Evolutionary conservation across 2,113 vertebrate species (phyloP).

Genomic region (Spea multiplicata): DNA sequence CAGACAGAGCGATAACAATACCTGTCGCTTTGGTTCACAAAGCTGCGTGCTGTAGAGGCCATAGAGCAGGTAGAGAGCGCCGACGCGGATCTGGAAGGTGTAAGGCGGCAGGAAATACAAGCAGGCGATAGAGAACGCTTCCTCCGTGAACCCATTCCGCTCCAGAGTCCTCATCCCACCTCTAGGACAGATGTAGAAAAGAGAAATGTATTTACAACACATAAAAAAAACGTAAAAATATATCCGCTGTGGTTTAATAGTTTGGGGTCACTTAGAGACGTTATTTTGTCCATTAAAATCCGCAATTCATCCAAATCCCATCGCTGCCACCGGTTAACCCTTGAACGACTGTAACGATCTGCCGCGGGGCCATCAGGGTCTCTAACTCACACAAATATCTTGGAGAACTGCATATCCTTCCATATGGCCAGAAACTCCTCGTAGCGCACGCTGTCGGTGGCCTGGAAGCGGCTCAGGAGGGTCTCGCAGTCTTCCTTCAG

Average conservation of each 20-base stretch:
- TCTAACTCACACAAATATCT: slow-evolving; percentile 77
- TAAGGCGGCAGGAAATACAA: slow-evolving; percentile 82
- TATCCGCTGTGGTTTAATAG: too few species aligned
- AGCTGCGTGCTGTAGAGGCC: slow-evolving; percentile 78
- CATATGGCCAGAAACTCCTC: slow-evolving; percentile 79
- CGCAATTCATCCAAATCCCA: too few species aligned
- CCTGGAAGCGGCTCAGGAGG: slow-evolving; percentile 79
- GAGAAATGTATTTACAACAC: neutral
- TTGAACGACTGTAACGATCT: too few species aligned
- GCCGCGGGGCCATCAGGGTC: neutral
- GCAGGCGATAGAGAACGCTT: slow-evolving; percentile 69
- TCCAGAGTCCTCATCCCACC: slow-evolving; percentile 68
- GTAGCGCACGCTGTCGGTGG: slow-evolving; percentile 78
- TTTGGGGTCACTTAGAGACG: too few species aligned
- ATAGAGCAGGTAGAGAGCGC: slow-evolving; percentile 86
- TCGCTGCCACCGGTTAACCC: too few species aligned
- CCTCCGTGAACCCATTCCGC: slow-evolving; percentile 72
- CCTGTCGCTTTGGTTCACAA: slow-evolving; percentile 79
- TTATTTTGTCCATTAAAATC: too few species aligned
- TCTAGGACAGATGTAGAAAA: slow-evolving; percentile 61
- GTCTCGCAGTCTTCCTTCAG: slow-evolving; percentile 75
- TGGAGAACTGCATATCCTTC: slow-evolving; percentile 78
- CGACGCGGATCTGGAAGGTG: slow-evolving; percentile 90
- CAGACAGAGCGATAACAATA: too few species aligned
- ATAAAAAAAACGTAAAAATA: too few species aligned